Evolutionary conservation across 1,140 invertebrate genomes (phyloP).

Genomic region (Arctopsyche grandis): DNA sequence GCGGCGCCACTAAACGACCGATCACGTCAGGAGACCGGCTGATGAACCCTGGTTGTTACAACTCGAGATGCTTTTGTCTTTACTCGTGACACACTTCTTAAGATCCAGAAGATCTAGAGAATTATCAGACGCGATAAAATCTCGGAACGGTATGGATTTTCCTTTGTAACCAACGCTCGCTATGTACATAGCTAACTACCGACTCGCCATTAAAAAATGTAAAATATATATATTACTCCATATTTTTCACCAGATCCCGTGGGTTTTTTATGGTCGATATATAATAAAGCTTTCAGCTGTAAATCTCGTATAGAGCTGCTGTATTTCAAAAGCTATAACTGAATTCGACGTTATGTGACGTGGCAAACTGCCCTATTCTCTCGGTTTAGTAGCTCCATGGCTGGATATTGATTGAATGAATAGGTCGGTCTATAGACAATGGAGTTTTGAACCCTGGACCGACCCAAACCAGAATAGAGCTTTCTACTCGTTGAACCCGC

Average conservation of each 20-base stretch:
- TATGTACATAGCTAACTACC: no score
- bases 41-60: neutral
- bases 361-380: neutral
- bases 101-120: neutral
- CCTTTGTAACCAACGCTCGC: neutral
- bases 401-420: slow-evolving; percentile 5
- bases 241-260: no score
- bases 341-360: no score
- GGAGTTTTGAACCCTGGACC: neutral
- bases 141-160: neutral
- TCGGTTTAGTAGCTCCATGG: neutral
- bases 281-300: slow-evolving; percentile 18
- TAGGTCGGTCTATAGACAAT: slow-evolving; percentile 6
- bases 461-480: no score
- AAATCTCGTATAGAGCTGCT: neutral
- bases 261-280: no score
- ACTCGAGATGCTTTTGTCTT: neutral
- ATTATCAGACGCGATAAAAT: neutral
- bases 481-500: neutral
- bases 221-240: no score
- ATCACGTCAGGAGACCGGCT: slow-evolving; percentile 6
- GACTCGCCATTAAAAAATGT: no score
- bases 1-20: neutral
- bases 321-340: neutral
- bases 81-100: slow-evolving; percentile 28